phyloP scores from a whole-genome alignment of 92 coral and sea anemone species.

The Bergia sp. region DNA sequence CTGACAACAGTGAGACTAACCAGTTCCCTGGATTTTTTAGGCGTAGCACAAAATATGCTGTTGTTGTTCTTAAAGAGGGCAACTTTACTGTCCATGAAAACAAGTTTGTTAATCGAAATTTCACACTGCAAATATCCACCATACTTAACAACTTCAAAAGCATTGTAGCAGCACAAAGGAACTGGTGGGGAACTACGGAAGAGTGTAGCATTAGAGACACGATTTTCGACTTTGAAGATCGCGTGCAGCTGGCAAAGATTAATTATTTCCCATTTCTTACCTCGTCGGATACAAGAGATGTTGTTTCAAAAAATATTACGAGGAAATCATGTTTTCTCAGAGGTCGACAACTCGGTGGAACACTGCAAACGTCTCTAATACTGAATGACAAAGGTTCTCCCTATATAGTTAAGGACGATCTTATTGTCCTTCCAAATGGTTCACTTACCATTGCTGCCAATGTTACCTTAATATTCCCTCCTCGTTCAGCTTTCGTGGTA shows the following conservation, averaged over 20 bases:
- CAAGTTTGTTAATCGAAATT: conserved; percentile 38
- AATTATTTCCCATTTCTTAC: conserved; percentile 53
- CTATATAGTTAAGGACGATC: neutral
- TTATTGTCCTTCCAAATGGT: too few relatives aligned
- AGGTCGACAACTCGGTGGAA: conserved; percentile 51
- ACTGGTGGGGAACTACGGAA: conserved; percentile 72
- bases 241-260: conserved; percentile 51
- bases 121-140: conserved; percentile 45
- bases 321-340: conserved; percentile 49
- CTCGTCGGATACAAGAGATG: conserved; percentile 38
- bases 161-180: conserved; percentile 46
- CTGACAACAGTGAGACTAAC: conserved; percentile 33
- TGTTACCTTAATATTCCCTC: conserved; percentile 55
- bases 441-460: conserved; percentile 30
- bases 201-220: conserved; percentile 51
- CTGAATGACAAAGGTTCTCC: conserved; percentile 12
- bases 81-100: conserved; percentile 53
- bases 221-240: conserved; percentile 64
- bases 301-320: neutral
- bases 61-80: conserved; percentile 60
- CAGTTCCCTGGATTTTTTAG: conserved; percentile 51
- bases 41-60: conserved; percentile 49
- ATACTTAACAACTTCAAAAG: conserved; percentile 16
- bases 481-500: conserved; percentile 17
- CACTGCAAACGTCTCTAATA: conserved; percentile 38